phyloP scores from a whole-genome alignment of 2,113 vertebrate species.

The Antechinus flavipes region DNA sequence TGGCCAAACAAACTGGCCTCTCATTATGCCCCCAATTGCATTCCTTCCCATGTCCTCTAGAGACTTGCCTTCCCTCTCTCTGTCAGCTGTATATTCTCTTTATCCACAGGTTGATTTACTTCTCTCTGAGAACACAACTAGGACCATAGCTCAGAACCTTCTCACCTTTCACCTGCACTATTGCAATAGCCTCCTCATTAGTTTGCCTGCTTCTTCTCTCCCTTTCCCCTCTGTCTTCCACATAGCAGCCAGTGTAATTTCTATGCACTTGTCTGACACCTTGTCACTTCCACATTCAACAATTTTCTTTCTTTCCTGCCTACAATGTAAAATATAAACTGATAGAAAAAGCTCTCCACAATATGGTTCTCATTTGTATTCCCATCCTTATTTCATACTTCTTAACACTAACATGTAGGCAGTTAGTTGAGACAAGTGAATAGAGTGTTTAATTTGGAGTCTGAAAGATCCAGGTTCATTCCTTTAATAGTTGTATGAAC shows the following conservation, averaged over 20 bases:
- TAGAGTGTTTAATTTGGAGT: background rate
- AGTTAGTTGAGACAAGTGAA: background rate
- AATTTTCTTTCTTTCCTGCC: background rate
- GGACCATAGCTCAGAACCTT: background rate
- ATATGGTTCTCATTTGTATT: background rate
- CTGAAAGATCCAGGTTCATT: background rate
- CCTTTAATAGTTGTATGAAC: background rate
- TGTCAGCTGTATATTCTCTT: background rate
- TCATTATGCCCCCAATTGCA: background rate
- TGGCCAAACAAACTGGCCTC: background rate
- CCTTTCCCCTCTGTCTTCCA: background rate
- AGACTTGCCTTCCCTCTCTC: background rate
- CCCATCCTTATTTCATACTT: background rate
- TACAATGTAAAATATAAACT: background rate
- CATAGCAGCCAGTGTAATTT: background rate
- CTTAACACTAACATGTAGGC: background rate
- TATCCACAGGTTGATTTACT: background rate
- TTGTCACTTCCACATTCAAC: background rate
- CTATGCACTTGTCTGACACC: background rate
- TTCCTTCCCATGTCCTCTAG: background rate
- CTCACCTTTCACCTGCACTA: background rate
- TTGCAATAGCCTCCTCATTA: background rate
- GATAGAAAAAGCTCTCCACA: background rate
- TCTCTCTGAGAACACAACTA: background rate
- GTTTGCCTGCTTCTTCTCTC: background rate